Conservation (phyloP, 2,113 vertebrate species). For the Dryoscopus gambensis region DNA sequence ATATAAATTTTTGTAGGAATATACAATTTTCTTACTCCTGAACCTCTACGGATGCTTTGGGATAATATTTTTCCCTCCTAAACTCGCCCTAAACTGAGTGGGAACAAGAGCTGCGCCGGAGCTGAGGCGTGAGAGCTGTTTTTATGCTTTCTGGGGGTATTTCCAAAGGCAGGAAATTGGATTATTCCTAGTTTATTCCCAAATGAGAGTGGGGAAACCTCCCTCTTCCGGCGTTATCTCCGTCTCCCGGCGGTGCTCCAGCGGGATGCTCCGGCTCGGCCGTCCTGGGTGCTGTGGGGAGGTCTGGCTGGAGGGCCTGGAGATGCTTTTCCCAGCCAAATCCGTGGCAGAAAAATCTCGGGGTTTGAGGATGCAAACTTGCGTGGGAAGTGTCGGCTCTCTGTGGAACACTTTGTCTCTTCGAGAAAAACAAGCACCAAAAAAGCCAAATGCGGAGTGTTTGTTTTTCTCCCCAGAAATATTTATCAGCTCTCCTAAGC, state of each 20-base stretch:
- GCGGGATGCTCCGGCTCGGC: rapidly evolving
- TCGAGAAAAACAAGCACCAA: slow-evolving; percentile 24
- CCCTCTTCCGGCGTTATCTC: not conserved
- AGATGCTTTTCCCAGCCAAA: not conserved
- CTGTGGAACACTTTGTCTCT: slow-evolving; percentile 50
- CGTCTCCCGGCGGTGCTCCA: rapidly evolving
- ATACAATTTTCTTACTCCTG: not conserved
- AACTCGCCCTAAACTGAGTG: not conserved
- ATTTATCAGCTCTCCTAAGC: rapidly evolving
- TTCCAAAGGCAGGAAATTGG: not conserved
- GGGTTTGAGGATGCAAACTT: slow-evolving; percentile 32
- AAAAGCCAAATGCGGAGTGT: not conserved
- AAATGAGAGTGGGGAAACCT: not conserved
- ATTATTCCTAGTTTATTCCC: not conserved
- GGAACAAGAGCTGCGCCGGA: not conserved
- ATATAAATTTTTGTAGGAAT: not conserved
- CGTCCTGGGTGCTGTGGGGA: not conserved
- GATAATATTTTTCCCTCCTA: not conserved
- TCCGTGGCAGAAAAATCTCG: not conserved
- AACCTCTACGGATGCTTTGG: not conserved
- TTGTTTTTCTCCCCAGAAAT: slow-evolving; percentile 14
- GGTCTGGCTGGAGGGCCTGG: not conserved
- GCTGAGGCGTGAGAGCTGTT: not conserved
- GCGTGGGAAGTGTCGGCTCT: slow-evolving; percentile 55
- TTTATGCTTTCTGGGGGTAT: not conserved